Conservation (phyloP, 2,113 vertebrate genomes). For the Desmodus rotundus region DNA sequence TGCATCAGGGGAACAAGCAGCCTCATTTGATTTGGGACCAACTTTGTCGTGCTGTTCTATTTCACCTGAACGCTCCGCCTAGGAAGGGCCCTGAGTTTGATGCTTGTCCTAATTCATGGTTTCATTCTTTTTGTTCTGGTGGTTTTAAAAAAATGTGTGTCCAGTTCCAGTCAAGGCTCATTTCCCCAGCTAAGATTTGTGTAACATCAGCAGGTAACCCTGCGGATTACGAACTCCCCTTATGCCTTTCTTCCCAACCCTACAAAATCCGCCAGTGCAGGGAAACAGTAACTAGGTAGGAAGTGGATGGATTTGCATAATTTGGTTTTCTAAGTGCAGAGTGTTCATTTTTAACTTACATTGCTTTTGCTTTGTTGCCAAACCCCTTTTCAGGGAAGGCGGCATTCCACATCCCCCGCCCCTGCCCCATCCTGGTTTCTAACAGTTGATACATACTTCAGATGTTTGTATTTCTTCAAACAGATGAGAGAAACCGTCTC, state of each 20-base stretch:
- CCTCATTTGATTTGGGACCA: neutral
- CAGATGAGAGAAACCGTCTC: constrained; percentile 24
- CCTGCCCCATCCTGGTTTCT: neutral
- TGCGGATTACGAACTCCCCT: neutral
- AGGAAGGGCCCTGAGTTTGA: neutral
- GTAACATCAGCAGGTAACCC: neutral
- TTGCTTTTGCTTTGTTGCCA: constrained; percentile 16
- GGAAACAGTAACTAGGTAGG: neutral
- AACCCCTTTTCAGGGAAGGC: neutral
- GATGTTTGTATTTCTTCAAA: neutral
- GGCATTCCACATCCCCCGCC: no score
- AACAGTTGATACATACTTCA: neutral
- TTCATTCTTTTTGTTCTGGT: constrained; percentile 54
- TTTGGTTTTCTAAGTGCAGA: constrained; percentile 6
- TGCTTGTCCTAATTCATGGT: neutral
- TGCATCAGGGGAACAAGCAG: rapidly evolving
- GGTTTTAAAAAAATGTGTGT: constrained; percentile 34
- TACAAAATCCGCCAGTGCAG: neutral
- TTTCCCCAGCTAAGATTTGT: neutral
- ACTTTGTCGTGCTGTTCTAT: neutral
- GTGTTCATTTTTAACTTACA: constrained; percentile 26
- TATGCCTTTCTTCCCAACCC: neutral
- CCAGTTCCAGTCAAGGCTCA: neutral
- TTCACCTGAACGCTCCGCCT: neutral
- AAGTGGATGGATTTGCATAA: neutral